Base-by-base conservation (phyloP, 2,888 invertebrate species). In the Blastobasis lacticolella region DNA sequence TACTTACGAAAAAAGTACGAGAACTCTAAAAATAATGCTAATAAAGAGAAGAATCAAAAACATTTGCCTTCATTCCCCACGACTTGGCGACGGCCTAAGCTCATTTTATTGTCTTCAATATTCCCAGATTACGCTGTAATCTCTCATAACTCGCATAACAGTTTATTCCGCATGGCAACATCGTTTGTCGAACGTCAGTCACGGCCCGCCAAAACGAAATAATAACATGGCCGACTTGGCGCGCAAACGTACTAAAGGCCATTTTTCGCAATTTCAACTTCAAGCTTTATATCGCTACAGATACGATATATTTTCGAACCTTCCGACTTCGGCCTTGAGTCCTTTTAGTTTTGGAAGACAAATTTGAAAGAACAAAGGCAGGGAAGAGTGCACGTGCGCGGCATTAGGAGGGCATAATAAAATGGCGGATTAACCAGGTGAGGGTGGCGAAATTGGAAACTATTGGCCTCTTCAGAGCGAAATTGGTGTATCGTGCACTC, bases 101-200 rank as follows among this genome's bases (percentile, higher is more conserved):
- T 83, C 74, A 84, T 85, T 85, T 86, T 81, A 86, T 87, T 87
- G 87, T 87, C 82, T 87, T 84, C 82, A 86, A 87, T 88, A 87
- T 87, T 85, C 85, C 85, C 87, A 87, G 87, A 87, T 88, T 88
- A 88, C 77, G 72, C 70, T 63, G 65, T 84, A 88, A 88, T 87
- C 87, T 81, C 85, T 86, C 82, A 85, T 86, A 86, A 86, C 80
- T 78, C 70, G 75, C 75, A 82, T 78, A 82, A 82, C 86, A 81
- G 86, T 86, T 88, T 87, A 87, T 88, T 88, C 81, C 83, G 82
- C 86, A 83, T 86, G 86, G 84, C 78, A 87, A 85, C 87, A 84
- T 78, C 79, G 78, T 81, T 81, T 81, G 78, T 77, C 66, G 68
- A 75, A 76, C 79, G 82, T 85, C 85, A 86, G 73, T 83, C 82